phyloP scores from a whole-genome alignment of 2,797 vertebrate genomes.

The Pitangus sulphuratus region DNA sequence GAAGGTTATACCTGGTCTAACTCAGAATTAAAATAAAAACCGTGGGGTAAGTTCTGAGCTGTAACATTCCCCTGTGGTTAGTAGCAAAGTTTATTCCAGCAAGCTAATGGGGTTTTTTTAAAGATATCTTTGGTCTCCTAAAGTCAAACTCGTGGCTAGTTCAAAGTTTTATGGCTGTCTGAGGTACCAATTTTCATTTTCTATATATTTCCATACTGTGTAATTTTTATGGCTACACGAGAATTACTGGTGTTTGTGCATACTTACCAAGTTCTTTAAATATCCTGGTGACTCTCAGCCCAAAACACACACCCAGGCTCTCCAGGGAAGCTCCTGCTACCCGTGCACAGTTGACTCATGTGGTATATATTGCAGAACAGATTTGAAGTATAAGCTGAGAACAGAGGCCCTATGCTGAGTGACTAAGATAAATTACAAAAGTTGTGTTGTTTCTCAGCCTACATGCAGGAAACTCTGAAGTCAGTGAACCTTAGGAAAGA shows the following conservation, averaged over 20 bases:
- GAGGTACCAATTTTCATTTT: slow-evolving; percentile 43
- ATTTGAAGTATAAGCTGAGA: slow-evolving; percentile 44
- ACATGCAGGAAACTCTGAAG: slow-evolving; percentile 51
- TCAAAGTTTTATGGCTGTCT: slow-evolving; percentile 26
- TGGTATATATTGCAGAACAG: slow-evolving; percentile 27
- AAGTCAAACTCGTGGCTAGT: not conserved
- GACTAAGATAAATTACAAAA: slow-evolving; percentile 62
- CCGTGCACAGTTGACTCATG: slow-evolving; percentile 17
- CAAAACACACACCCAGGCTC: slow-evolving; percentile 7
- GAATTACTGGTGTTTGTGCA: slow-evolving; percentile 47
- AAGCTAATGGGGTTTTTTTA: not conserved
- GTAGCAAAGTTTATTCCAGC: slow-evolving; percentile 29
- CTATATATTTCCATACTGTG: slow-evolving; percentile 17
- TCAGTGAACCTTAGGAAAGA: slow-evolving; percentile 54
- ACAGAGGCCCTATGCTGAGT: slow-evolving; percentile 48
- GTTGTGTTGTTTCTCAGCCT: slow-evolving; percentile 55
- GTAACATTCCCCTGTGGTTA: slow-evolving; percentile 3
- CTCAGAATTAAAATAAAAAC: slow-evolving; percentile 5
- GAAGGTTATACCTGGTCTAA: slow-evolving; percentile 6
- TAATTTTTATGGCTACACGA: slow-evolving; percentile 32
- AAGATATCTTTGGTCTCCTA: slow-evolving; percentile 38
- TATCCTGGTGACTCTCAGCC: slow-evolving; percentile 38
- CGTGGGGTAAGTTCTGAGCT: not conserved
- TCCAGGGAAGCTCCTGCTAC: slow-evolving; percentile 48
- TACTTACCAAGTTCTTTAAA: slow-evolving; percentile 34